phyloP scores from a whole-genome alignment of 2,113 vertebrate genomes.

The Corynorhinus townsendii region DNA sequence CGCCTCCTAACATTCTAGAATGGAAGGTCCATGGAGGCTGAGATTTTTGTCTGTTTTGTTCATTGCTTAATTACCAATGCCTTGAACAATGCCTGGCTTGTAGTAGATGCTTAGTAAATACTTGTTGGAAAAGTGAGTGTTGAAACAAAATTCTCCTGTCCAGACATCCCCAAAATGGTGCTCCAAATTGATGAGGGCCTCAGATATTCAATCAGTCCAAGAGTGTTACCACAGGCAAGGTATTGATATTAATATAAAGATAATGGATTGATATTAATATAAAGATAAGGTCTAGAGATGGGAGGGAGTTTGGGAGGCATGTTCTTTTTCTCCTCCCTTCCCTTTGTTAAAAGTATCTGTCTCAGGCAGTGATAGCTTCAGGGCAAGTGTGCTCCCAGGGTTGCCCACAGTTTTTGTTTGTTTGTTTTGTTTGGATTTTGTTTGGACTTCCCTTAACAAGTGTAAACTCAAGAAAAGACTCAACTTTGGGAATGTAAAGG shows the following conservation, averaged over 20 bases:
- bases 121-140: background rate
- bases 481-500: background rate
- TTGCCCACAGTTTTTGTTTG: background rate
- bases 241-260: background rate
- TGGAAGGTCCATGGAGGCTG: background rate
- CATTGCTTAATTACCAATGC: background rate
- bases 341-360: background rate
- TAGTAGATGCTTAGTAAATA: background rate
- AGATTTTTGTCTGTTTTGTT: background rate
- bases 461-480: background rate
- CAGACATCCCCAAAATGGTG: background rate
- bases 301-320: background rate
- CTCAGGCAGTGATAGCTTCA: background rate
- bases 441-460: constrained; percentile 25
- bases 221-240: background rate
- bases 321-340: background rate
- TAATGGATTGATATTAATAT: background rate
- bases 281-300: background rate
- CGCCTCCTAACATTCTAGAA: background rate
- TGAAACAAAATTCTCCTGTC: background rate
- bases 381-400: background rate
- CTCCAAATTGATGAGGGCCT: background rate
- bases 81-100: background rate
- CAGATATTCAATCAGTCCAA: background rate
- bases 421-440: background rate